Conservation (phyloP, 2,797 vertebrate genomes). For the Syngnathus acus region DNA sequence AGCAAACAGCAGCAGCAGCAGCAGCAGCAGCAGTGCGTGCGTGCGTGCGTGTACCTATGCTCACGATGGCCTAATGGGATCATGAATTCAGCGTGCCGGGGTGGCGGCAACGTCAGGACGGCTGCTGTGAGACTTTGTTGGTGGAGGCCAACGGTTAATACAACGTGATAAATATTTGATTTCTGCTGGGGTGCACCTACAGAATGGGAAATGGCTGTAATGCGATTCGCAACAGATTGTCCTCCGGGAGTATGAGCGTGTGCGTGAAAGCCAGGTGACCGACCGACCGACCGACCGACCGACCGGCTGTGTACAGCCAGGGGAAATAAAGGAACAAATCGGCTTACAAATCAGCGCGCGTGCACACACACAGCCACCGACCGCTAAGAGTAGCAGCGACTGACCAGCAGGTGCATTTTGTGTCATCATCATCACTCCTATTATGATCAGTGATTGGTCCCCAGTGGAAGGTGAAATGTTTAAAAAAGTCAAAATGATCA, state of each 20-base stretch:
- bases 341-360: slow-evolving; percentile 67
- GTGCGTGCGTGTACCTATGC: slow-evolving; percentile 17
- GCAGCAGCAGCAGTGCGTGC: slow-evolving; percentile 29
- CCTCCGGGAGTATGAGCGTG: slow-evolving; percentile 52
- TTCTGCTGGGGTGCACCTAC: slow-evolving; percentile 66
- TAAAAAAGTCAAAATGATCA: no score
- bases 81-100: slow-evolving; percentile 65
- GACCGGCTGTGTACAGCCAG: slow-evolving; percentile 49
- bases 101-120: slow-evolving; percentile 25
- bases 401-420: slow-evolving; percentile 47
- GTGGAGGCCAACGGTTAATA: slow-evolving; percentile 62
- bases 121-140: slow-evolving; percentile 25
- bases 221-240: slow-evolving; percentile 69
- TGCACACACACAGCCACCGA: slow-evolving; percentile 37
- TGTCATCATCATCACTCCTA: neutral
- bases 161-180: slow-evolving; percentile 76
- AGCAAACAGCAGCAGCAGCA: slow-evolving; percentile 37
- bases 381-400: slow-evolving; percentile 51
- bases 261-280: slow-evolving; percentile 48
- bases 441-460: no score
- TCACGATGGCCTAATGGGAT: slow-evolving; percentile 63
- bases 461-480: neutral
- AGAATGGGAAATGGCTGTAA: slow-evolving; percentile 72
- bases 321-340: slow-evolving; percentile 74
- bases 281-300: slow-evolving; percentile 30